Base-by-base conservation (phyloP, 2,888 invertebrate genomes). In the Hypsopygia costalis region DNA sequence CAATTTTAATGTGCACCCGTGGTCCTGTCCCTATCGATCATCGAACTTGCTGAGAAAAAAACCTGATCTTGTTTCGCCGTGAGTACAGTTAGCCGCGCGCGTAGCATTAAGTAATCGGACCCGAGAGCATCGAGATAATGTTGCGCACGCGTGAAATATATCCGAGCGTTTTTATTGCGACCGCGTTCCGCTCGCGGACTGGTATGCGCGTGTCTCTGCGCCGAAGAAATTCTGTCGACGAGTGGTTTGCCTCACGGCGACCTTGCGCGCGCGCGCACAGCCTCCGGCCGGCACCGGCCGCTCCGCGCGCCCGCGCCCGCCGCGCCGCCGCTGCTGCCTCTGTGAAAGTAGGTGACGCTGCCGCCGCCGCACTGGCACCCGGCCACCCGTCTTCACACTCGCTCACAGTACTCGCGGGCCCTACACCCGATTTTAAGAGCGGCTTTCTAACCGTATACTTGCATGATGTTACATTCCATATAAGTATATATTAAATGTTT, bases 71-170 rank as follows among this genome's bases (percentile, higher is more conserved):
- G 78, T 81, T 85, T 77, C 76, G 78, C 71, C 65, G 64, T 73
- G 67, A 69, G 79, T 87, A 87, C 87, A 83, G 87, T 87, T 87
- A 86, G 73, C 65, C 69, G 70, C 64, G 69, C 69, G 70, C 64
- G 69, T 56, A 71, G 77, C 83, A 82, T 87, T 88, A 87, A 86
- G 87, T 88, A 86, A 87, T 85, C 82, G 70, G 81, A 87, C 73
- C 74, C 75, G 81, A 79, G 81, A 79, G 77, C 75, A 72, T 62
- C 76, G 76, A 82, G 82, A 82, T 86, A 86, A 86, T 81, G 82
- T 85, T 86, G 85, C 83, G 82, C 81, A 86, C 83, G 85, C 82
- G 86, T 87, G 85, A 85, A 85, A 86, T 83, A 85, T 85, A 87
- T 83, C 82, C 79, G 78, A 80, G 74, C 72, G 79, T 86, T 87